phyloP scores from a whole-genome alignment of 2,888 invertebrate genomes.

The Eledone cirrhosa region DNA sequence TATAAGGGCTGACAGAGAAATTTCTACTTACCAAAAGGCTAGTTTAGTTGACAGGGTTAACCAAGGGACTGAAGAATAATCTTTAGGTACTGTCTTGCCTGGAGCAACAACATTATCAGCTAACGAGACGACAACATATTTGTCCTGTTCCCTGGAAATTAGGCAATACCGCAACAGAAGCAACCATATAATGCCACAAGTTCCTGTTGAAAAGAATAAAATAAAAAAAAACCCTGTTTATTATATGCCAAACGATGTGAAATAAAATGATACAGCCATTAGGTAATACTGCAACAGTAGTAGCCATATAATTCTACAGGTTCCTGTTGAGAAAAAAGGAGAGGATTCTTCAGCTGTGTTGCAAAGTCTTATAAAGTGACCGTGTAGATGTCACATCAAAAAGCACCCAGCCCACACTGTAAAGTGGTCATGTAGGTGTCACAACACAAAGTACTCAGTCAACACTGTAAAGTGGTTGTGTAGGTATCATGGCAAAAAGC shows the following conservation, averaged over 20 bases:
- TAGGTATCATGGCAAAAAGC: no score
- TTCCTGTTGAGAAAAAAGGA: slow-evolving; percentile 67
- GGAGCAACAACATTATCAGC: slow-evolving; percentile 39
- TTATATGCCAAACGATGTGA: no score
- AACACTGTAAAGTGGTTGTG: no score
- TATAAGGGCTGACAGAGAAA: no score
- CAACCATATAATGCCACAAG: slow-evolving; percentile 72
- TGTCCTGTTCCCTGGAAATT: slow-evolving; percentile 60
- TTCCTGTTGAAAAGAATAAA: slow-evolving; percentile 65
- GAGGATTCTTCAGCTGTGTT: no score
- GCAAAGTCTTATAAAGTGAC: no score
- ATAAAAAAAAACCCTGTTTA: no score
- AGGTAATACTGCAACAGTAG: slow-evolving; percentile 71
- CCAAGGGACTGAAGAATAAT: slow-evolving; percentile 72
- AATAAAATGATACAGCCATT: no score
- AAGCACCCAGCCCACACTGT: no score
- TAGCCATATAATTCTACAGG: slow-evolving; percentile 72
- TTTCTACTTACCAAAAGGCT: slow-evolving; percentile 74
- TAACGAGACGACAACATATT: slow-evolving; percentile 51
- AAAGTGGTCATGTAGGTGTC: no score
- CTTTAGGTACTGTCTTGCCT: slow-evolving; percentile 35
- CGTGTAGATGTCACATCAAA: no score
- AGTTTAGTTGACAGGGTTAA: slow-evolving; percentile 71
- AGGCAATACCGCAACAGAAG: slow-evolving; percentile 71
- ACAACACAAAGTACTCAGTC: no score